Conservation (phyloP, 2,113 vertebrate species). For the Dinomys branickii region DNA sequence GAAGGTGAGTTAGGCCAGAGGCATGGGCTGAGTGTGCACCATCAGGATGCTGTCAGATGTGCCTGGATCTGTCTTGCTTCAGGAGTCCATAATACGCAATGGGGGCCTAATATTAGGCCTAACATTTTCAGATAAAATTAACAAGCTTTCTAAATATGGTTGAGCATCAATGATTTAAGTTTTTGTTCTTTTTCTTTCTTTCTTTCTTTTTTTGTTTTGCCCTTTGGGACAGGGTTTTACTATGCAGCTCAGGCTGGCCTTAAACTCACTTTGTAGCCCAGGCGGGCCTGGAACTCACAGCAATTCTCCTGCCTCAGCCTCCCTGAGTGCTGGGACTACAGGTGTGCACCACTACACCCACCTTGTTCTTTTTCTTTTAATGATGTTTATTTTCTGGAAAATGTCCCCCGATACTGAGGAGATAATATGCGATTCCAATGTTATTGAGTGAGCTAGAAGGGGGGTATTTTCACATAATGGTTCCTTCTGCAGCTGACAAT, state of each 20-base stretch:
- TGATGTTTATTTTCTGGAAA: background rate
- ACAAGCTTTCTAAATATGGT: background rate
- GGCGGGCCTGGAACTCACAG: too few relatives aligned
- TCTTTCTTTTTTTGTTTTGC: too few relatives aligned
- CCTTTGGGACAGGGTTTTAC: too few relatives aligned
- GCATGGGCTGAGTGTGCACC: rapidly evolving
- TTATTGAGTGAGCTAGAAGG: background rate
- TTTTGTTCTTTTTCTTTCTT: background rate
- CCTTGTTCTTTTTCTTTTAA: background rate
- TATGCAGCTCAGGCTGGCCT: too few relatives aligned
- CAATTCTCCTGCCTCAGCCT: too few relatives aligned
- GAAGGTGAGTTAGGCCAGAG: background rate
- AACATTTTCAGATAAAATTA: background rate
- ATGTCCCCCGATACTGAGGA: background rate
- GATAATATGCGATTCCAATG: background rate
- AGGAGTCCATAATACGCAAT: background rate
- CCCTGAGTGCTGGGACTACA: too few relatives aligned
- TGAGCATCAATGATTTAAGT: background rate
- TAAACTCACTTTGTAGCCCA: too few relatives aligned
- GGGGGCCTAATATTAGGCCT: background rate
- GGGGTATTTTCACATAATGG: background rate
- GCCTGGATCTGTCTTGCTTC: background rate
- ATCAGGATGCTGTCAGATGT: background rate
- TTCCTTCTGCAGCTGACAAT: background rate
- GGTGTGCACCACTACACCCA: too few relatives aligned